Base-by-base conservation (phyloP, 1,140 invertebrate genomes). In the Listronotus oregonensis region DNA sequence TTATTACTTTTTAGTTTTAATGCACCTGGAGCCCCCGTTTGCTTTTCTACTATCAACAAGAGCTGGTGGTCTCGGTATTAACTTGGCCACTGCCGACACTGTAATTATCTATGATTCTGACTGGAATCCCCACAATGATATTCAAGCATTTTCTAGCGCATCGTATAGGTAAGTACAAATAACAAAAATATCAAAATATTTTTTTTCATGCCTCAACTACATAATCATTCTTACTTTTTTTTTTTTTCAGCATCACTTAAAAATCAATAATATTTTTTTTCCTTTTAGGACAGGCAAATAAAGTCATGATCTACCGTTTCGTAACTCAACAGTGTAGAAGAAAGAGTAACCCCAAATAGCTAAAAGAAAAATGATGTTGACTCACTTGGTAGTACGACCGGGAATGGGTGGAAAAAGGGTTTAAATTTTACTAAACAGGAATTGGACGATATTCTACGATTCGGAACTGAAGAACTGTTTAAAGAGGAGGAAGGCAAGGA, bases 301-400 rank as follows among this genome's bases (percentile, higher is more conserved):
- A 98, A 82, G 97, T 99, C 0, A 98, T 99, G 96, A 99, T 99
- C 56, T 99, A 99, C 80, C 92, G 98, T n/a, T 99, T 99, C 80
- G 98, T 99, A 0, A 99, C 98, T 0, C 86, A 96, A 96, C 75
- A 98, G 96, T 43, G 97, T 99, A 0, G 98, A 99, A 80, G 98
- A 99, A 80, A 85, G 98, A 71, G 97, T 99, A 0, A 98, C 96
- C 0, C n/a, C 96, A 99, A 81, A 76, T 79, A 3, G 78, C 78
- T 0, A 96, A 96, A 78, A 92, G 97, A 68, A 99, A 99, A 82
- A 99, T 99, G 98, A 99, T 99, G 96, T 87, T 99, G 74, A 99
- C 98, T 39, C 98, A 99, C 84, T 88, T 99, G 77, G 97, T 99
- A 14, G 98, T 79, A 8, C 78, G 90, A 50, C 93, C 93, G 10